phyloP scores from a whole-genome alignment of 2,888 invertebrate species.

The Noctua pronuba region DNA sequence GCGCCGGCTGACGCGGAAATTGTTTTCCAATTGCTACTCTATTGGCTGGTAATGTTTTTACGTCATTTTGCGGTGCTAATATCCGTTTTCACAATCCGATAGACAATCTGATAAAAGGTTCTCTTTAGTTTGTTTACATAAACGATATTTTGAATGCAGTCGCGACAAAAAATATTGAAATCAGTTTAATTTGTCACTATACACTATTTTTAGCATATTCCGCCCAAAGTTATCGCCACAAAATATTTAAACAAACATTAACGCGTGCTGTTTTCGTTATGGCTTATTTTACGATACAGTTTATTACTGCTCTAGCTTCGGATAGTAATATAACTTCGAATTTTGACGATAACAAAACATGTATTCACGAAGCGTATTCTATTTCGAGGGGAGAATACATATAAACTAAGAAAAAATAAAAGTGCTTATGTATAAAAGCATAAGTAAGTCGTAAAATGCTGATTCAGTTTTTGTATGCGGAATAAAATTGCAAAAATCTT shows the following conservation, averaged over 20 bases:
- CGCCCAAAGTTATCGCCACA: constrained; percentile 36
- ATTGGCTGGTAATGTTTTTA: constrained; percentile 57
- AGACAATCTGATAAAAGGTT: not conserved
- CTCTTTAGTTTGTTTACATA: not conserved
- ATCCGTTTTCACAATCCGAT: constrained; percentile 33
- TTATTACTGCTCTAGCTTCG: constrained; percentile 65
- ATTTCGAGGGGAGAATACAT: constrained; percentile 60
- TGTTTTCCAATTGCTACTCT: constrained; percentile 58
- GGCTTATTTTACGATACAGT: constrained; percentile 64
- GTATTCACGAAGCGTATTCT: constrained; percentile 59
- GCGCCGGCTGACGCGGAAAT: constrained; percentile 50
- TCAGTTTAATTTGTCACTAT: not conserved
- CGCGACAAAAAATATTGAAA: not conserved
- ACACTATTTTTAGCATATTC: constrained; percentile 26
- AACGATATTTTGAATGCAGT: not conserved
- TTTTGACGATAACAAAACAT: constrained; percentile 60
- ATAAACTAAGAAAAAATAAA: constrained; percentile 60
- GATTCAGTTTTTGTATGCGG: constrained; percentile 68
- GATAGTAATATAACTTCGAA: constrained; percentile 61
- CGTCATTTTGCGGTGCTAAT: constrained; percentile 47
- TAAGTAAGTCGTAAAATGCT: constrained; percentile 70
- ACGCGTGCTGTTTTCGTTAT: constrained; percentile 55
- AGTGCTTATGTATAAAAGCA: constrained; percentile 57
- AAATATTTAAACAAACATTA: constrained; percentile 62
- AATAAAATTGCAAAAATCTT: constrained; percentile 71